Percentiles rank a stretch among this genome's conserved stretches.
Evolutionary conservation across 2,113 vertebrate species (phyloP).

Genomic region (Chloebia gouldiae): DNA sequence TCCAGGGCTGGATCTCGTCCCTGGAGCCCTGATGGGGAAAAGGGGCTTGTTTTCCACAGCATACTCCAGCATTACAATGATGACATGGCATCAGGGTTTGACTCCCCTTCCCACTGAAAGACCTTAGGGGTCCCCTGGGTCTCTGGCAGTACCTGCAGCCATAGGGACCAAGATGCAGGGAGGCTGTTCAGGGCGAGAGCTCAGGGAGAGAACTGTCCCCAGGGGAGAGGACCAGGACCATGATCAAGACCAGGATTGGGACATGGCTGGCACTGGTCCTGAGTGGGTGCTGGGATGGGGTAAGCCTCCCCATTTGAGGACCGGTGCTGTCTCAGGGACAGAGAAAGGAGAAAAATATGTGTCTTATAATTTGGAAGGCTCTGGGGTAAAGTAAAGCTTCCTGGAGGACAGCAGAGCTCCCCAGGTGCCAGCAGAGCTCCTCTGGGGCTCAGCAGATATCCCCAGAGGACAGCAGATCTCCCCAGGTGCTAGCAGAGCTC

Average conservation of each 20-base stretch:
- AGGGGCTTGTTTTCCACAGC: background rate
- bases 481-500: too few relatives aligned
- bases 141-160: background rate
- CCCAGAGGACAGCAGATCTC: background rate
- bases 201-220: background rate
- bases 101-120: background rate
- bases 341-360: background rate
- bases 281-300: rapidly evolving
- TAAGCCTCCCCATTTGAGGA: rapidly evolving
- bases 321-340: background rate
- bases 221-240: background rate
- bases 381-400: background rate
- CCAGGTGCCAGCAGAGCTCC: background rate
- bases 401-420: background rate
- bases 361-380: background rate
- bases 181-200: background rate
- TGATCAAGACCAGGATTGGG: too few relatives aligned
- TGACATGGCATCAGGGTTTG: background rate
- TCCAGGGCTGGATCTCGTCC: background rate
- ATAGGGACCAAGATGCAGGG: background rate
- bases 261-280: background rate
- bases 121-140: background rate
- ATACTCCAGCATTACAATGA: background rate
- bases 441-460: rapidly evolving
- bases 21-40: background rate